Evolutionary conservation across 2,888 invertebrate species (phyloP), one percentile per base, ranked within the genome.

Genomic region (Limnephilus auricula): DNA sequence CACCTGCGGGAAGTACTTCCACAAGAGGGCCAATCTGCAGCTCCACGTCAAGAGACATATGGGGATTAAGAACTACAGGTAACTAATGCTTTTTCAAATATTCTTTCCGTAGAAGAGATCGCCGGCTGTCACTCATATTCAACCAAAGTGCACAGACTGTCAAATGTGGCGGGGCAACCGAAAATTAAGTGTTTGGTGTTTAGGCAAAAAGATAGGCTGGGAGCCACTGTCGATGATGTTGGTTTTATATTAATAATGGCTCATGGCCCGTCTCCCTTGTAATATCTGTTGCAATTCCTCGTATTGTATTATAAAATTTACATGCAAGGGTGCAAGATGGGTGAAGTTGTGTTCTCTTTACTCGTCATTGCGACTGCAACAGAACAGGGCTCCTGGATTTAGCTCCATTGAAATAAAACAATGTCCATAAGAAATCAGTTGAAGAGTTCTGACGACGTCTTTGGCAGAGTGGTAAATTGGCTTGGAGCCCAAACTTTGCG

Each of bases 1-100:
- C 92, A 97, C 98, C 31, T 98, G 98, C 94, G 98, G 98, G 25
- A 98, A 98, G 94, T 97, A 97, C 94, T 98, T 97, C 96, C 97
- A 96, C 94, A 96, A 97, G 31, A 96, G 97, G 94, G 97, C 97
- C 93, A 98, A 97, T 94, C 96, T 98, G 92, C 97, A 97, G 88
- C 95, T 98, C 82, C 98, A 98, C 94, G 96, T 97, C 94, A 98
- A 98, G 94, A 97, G 98, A 1, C 98, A 98, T 94, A 95, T 98
- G 92, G 98, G 97, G 31, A 97, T 98, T 94, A 98, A 97, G 94
- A 97, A 97, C 93, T 97, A 96, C 94, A 96, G 95, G 96, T 96
- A 93, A 95, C 65, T n/a, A 65, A n/a, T 65, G 25, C 65, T 65
- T 65, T 9, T 25, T 65, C 25, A 65, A 25, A 65, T 65, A 25